phyloP scores from a whole-genome alignment of 2,113 vertebrate species.

The Takifugu bimaculatus region DNA sequence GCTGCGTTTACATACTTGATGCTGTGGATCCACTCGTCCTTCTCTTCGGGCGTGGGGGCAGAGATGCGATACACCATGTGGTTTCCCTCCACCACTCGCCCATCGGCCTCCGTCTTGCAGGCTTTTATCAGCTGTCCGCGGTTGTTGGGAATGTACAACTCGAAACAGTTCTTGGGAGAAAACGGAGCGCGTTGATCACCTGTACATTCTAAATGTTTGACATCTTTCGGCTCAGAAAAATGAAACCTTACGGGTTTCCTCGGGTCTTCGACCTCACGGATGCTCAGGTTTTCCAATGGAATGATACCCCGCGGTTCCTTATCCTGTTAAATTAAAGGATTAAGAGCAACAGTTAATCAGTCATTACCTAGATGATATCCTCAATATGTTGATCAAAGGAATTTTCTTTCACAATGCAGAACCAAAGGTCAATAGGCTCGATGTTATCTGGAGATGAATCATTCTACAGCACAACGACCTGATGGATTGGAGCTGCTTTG shows the following conservation, averaged over 20 bases:
- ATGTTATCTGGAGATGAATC: too few species aligned
- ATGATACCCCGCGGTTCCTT: conserved; percentile 82
- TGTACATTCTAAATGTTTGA: not conserved
- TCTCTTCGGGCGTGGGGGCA: conserved; percentile 89
- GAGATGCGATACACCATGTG: conserved; percentile 94
- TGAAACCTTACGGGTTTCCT: conserved; percentile 67
- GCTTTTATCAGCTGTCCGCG: conserved; percentile 92
- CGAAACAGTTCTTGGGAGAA: conserved; percentile 85
- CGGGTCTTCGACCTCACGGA: conserved; percentile 90
- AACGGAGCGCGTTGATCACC: not conserved
- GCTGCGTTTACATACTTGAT: conserved; percentile 77
- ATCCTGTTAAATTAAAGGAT: conserved; percentile 60
- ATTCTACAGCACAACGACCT: too few species aligned
- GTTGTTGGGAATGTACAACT: conserved; percentile 92
- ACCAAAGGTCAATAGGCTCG: too few species aligned
- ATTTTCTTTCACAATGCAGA: not conserved
- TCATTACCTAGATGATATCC: too few species aligned
- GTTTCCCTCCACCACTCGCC: conserved; percentile 89
- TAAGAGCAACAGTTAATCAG: not conserved
- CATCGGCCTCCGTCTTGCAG: conserved; percentile 90
- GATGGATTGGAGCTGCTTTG: too few species aligned
- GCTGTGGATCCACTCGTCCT: conserved; percentile 93
- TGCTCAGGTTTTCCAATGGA: conserved; percentile 90
- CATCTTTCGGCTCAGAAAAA: not conserved
- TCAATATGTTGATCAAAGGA: not conserved